Base-by-base conservation (phyloP, 2,888 invertebrate species). In the Athrips mouffetella region DNA sequence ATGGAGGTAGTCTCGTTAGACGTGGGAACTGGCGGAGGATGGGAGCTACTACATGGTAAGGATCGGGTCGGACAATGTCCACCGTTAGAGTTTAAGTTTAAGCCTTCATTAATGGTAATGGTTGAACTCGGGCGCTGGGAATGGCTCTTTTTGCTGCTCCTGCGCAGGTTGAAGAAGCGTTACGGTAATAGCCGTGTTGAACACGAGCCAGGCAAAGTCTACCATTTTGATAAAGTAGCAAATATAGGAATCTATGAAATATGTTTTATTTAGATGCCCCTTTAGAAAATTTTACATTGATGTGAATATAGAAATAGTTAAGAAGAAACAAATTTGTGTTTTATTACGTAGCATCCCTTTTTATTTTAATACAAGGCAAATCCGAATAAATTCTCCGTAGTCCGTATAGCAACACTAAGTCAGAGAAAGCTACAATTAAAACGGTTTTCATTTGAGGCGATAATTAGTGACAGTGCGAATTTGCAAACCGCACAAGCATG, bases 1-100 rank as follows among this genome's bases (percentile, higher is more conserved):
- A 84, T 87, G 77, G 80, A 72, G 77, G 79, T 71, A 79, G 84
- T 70, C 85, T 86, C 73, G 85, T 88, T 88, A 86, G 80, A 84
- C 85, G 85, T 87, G 87, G 88, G 88, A 87, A 86, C 70, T 60
- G 46, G 37, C 73, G 52, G 53, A 60, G 59, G 55, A 63, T 53
- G 62, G 58, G 57, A 55, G 70, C 67, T 71, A 63, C 69, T 79
- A 81, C 82, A 84, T 67, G 82, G 76, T 73, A 76, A 72, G 71
- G 76, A 73, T 74, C 78, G 67, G 70, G 70, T 64, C 54, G 61
- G 73, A 80, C 81, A 78, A 74, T 83, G 82, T 80, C 80, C 83
- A 79, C 81, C 78, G 83, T 81, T 82, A 80, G 77, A 75, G 76
- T 62, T 73, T 75, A 74, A 78, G 66, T 80, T 76, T 64, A 76